Conservation (phyloP, 1,140 invertebrate genomes). For the Onthophagus taurus region DNA sequence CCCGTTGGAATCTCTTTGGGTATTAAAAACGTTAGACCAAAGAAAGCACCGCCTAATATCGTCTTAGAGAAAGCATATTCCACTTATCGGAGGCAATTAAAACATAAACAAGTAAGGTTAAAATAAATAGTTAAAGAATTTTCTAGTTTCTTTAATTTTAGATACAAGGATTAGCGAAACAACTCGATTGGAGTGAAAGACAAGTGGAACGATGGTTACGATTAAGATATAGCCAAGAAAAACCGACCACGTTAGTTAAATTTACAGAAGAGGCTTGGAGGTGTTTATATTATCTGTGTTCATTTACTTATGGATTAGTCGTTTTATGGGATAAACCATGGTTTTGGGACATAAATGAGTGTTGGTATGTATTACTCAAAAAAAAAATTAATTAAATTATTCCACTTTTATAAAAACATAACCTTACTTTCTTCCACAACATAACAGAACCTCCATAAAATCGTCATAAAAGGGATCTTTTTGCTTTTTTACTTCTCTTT, state of each 20-base stretch:
- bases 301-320: conserved; percentile 70
- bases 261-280: conserved; percentile 89
- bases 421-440: too few species aligned
- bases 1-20: conserved; percentile 67
- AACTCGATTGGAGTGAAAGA: conserved; percentile 76
- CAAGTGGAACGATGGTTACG: conserved; percentile 82
- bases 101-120: conserved; percentile 59
- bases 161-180: conserved; percentile 70
- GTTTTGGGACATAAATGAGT: conserved; percentile 86
- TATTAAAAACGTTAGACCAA: conserved; percentile 65
- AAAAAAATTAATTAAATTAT: too few species aligned
- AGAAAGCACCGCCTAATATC: conserved; percentile 59
- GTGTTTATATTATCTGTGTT: conserved; percentile 76
- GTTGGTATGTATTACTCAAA: conserved; percentile 67
- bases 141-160: conserved; percentile 34
- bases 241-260: conserved; percentile 80
- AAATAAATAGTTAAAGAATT: background rate
- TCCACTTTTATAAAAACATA: too few species aligned
- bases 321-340: conserved; percentile 88
- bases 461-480: too few species aligned
- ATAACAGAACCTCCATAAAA: too few species aligned
- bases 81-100: conserved; percentile 49
- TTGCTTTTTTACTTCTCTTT: too few species aligned
- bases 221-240: conserved; percentile 68
- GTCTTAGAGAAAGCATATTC: conserved; percentile 64